Conservation (phyloP, 2,888 invertebrate genomes). For the Rambutsinella grinnellia region DNA sequence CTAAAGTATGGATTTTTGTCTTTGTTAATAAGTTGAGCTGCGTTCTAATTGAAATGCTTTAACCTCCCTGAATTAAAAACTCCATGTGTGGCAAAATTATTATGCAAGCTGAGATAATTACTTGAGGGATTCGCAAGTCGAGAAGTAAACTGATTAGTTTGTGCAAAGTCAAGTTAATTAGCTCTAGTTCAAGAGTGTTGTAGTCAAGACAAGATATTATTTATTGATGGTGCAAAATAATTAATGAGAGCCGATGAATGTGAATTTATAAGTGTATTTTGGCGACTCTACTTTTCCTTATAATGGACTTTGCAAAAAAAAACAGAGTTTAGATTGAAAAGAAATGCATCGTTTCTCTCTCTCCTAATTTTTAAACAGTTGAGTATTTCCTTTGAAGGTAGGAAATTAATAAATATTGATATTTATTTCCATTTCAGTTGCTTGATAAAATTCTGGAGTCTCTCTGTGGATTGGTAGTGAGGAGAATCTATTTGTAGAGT, state of each 20-base stretch:
- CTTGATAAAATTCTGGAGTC: neutral
- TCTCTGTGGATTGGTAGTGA: neutral
- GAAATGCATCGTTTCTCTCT: too few species aligned
- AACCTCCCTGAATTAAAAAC: too few species aligned
- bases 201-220: neutral
- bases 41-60: too few species aligned
- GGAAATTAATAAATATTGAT: neutral
- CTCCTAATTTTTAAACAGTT: too few species aligned
- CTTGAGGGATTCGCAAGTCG: neutral
- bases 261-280: neutral
- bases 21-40: too few species aligned
- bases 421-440: neutral
- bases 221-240: neutral
- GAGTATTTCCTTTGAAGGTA: neutral
- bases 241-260: neutral
- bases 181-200: conserved; percentile 7
- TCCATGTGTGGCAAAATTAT: too few species aligned
- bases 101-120: neutral
- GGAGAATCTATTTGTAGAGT: neutral
- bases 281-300: neutral
- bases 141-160: conserved; percentile 22
- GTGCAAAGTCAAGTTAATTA: conserved; percentile 53
- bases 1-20: too few species aligned
- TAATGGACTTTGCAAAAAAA: too few species aligned
- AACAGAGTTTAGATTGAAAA: too few species aligned